Conservation (phyloP, 2,797 vertebrate genomes). For the Falco rusticolus region DNA sequence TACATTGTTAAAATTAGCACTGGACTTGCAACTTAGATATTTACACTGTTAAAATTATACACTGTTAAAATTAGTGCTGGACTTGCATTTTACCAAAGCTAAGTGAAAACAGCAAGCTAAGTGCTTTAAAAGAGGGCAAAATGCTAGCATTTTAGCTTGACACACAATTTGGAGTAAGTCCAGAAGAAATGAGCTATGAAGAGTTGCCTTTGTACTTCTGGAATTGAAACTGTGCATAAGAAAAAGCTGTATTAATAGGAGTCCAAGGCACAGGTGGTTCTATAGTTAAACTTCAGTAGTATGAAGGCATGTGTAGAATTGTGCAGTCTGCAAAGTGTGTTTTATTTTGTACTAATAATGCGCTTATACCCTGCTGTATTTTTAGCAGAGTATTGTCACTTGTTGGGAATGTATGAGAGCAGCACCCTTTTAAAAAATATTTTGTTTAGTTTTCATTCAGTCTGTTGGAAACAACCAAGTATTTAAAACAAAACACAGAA, state of each 20-base stretch:
- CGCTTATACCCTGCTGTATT: neutral
- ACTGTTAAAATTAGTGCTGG: conserved; percentile 60
- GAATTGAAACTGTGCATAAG: neutral
- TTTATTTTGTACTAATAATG: neutral
- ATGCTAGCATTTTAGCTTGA: neutral
- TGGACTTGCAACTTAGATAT: conserved; percentile 42
- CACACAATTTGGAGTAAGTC: neutral
- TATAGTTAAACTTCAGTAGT: neutral
- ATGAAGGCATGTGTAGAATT: neutral
- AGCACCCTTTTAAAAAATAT: neutral
- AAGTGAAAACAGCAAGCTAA: conserved; percentile 31
- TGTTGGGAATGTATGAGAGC: neutral
- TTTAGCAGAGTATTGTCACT: neutral
- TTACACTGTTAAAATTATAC: conserved; percentile 67
- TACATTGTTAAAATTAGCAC: conserved; percentile 61
- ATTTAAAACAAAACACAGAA: neutral
- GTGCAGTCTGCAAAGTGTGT: neutral
- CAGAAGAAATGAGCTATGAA: neutral
- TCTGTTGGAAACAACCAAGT: neutral
- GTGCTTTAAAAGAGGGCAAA: conserved; percentile 36
- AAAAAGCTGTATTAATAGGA: neutral
- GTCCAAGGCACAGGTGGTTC: neutral
- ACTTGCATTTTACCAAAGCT: conserved; percentile 28
- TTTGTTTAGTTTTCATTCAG: neutral
- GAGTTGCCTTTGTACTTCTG: conserved; percentile 30